These are phyloP conservation scores for Pteronotus mesoamericanus DNA, from an alignment of 2,797 vertebrate genomes.

Conservation along the genomic window DNA sequence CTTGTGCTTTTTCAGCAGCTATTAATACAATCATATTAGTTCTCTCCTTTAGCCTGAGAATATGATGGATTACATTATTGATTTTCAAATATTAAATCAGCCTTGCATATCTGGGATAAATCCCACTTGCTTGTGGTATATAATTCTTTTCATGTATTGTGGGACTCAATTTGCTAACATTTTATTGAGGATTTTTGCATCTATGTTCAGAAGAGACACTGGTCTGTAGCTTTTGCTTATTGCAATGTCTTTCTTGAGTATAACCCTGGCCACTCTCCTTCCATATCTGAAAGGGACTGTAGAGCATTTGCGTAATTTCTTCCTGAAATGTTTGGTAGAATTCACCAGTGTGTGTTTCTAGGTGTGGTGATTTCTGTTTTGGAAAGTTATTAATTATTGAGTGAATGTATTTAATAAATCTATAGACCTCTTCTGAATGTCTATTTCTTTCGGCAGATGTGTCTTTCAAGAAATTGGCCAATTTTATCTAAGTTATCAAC, in stretches of 20 bases:
- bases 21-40: background rate
- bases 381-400: background rate
- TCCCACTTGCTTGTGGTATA: background rate
- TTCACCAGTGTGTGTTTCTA: background rate
- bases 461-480: background rate
- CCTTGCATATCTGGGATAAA: background rate
- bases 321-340: background rate
- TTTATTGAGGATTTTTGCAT: background rate
- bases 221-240: background rate
- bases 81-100: background rate
- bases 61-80: background rate
- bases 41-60: background rate
- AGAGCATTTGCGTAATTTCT: background rate
- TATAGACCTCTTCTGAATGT: background rate
- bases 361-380: background rate
- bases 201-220: background rate
- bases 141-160: background rate
- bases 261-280: background rate
- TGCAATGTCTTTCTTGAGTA: background rate
- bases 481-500: background rate
- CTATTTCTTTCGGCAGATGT: background rate
- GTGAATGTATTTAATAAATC: background rate
- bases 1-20: background rate
- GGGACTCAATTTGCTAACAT: background rate
- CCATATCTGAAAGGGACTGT: background rate